Conservation (phyloP, 2,113 vertebrate genomes). For the Pristiophorus japonicus region DNA sequence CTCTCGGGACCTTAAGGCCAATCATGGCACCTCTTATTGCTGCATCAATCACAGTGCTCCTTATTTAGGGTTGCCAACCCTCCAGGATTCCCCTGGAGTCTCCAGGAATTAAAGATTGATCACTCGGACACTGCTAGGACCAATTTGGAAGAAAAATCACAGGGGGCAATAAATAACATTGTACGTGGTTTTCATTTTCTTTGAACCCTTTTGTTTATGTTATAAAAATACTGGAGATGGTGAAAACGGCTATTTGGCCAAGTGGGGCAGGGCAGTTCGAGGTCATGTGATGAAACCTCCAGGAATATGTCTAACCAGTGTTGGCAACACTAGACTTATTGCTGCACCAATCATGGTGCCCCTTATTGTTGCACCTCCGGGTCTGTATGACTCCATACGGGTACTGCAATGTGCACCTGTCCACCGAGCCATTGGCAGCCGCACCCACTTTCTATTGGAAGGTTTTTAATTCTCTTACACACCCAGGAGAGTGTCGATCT, state of each 20-base stretch:
- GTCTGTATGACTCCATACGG: too few species aligned
- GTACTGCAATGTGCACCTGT: too few species aligned
- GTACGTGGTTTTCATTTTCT: neutral
- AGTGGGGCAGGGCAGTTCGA: too few species aligned
- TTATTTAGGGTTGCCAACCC: neutral
- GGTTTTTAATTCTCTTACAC: neutral
- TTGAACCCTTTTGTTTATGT: neutral
- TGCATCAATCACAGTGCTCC: neutral
- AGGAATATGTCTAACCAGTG: too few species aligned
- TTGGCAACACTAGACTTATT: too few species aligned
- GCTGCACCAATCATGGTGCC: too few species aligned
- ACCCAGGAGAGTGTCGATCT: too few species aligned
- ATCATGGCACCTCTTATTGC: too few species aligned
- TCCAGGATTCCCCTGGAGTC: neutral
- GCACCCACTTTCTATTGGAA: neutral
- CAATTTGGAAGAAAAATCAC: neutral
- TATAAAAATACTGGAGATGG: too few species aligned
- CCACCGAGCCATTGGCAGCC: neutral
- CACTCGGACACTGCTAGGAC: neutral
- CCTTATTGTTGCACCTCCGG: too few species aligned
- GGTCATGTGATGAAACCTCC: too few species aligned
- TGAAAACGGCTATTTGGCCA: too few species aligned
- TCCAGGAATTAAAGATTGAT: neutral
- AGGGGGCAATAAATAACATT: neutral
- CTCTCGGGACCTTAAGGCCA: neutral